Conservation (phyloP, 1,140 invertebrate species). For the Hylaeus anthracinus region DNA sequence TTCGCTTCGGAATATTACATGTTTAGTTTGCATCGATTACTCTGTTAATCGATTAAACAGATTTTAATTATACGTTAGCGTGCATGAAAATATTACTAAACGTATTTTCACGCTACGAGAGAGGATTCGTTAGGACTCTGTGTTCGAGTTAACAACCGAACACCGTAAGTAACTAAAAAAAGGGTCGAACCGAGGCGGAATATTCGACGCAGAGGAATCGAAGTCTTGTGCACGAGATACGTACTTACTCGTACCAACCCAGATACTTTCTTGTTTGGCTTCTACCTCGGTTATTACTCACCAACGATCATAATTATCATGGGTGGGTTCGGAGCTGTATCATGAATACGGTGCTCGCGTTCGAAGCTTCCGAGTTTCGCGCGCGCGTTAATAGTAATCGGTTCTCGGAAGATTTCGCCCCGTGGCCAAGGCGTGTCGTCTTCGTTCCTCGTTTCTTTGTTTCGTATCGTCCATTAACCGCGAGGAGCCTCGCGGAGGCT, state of each 20-base stretch:
- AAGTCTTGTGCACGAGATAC: background rate
- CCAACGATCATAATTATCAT: constrained; percentile 55
- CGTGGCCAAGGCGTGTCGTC: constrained; percentile 58
- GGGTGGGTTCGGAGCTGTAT: constrained; percentile 25
- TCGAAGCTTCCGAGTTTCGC: constrained; percentile 63
- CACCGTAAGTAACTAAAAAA: no score
- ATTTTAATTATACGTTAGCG: no score
- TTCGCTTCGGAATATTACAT: no score
- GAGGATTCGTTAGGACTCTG: no score
- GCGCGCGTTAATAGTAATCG: constrained; percentile 51
- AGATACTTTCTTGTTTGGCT: constrained; percentile 48
- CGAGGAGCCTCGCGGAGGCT: constrained; percentile 51
- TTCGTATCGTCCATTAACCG: constrained; percentile 61
- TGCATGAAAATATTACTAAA: no score
- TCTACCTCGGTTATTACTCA: constrained; percentile 54
- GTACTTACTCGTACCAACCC: background rate
- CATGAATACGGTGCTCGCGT: constrained; percentile 56
- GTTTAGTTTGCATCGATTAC: no score
- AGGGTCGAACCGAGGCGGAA: no score
- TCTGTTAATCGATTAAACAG: no score
- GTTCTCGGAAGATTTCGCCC: constrained; percentile 66
- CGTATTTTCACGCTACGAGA: no score
- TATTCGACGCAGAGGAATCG: no score
- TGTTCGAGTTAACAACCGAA: no score
- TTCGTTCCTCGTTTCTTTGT: constrained; percentile 56